phyloP scores from a whole-genome alignment of 2,888 invertebrate genomes.

The Daptonema setosum region DNA sequence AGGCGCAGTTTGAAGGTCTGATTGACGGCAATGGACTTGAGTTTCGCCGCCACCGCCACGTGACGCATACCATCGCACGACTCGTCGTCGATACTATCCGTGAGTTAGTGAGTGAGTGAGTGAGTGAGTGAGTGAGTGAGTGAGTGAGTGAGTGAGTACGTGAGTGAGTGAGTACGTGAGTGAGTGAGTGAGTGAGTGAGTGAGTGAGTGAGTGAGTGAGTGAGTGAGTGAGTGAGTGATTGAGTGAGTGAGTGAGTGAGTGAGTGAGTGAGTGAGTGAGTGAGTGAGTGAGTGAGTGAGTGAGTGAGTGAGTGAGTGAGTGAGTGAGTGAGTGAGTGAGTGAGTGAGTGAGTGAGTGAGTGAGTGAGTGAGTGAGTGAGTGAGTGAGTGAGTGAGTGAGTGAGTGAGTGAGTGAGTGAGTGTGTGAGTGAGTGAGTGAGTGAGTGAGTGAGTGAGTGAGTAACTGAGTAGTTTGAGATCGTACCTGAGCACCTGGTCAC shows the following conservation, averaged over 20 bases:
- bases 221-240: background rate
- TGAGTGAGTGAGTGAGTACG: background rate
- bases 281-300: background rate
- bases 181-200: background rate
- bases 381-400: background rate
- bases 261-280: background rate
- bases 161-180: background rate
- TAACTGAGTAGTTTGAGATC: background rate
- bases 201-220: background rate
- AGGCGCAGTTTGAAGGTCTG: too few relatives aligned
- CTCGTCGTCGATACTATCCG: background rate
- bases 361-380: background rate
- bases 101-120: background rate
- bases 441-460: background rate
- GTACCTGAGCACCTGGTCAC: background rate
- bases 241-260: background rate
- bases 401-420: background rate
- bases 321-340: background rate
- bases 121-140: background rate
- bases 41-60: background rate
- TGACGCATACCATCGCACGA: background rate
- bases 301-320: background rate
- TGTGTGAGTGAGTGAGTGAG: background rate
- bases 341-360: background rate
- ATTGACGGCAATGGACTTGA: background rate